A percentile compares a stretch with the other conserved stretches of the same genome.
Evolutionary conservation across 1,140 invertebrate genomes (phyloP).

Genomic region (Copidosoma floridanum): DNA sequence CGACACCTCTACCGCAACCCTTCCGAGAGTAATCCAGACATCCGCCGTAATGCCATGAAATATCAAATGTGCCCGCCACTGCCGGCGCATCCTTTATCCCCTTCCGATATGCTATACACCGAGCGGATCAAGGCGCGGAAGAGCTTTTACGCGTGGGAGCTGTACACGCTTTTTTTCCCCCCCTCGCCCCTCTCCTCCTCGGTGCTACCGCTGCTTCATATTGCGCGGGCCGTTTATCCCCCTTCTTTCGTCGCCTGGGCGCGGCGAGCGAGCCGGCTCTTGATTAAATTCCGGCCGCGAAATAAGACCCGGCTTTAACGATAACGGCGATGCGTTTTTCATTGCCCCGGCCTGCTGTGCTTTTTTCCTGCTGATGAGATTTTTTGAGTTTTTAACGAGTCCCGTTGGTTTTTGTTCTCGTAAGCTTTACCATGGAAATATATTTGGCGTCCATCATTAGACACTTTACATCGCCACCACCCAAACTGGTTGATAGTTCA

Average conservation of each 20-base stretch:
- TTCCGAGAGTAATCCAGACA: slow-evolving; percentile 32
- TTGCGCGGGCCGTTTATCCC: background rate
- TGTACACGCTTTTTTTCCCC: background rate
- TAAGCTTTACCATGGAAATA: no score
- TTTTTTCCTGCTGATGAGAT: no score
- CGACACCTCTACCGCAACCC: background rate
- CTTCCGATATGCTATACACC: no score
- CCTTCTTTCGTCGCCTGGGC: background rate
- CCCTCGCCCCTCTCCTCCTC: background rate
- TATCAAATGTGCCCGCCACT: slow-evolving; percentile 29
- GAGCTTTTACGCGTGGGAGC: no score
- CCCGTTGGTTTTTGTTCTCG: no score
- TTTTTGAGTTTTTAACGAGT: no score
- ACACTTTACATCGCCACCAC: no score
- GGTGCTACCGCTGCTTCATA: slow-evolving; percentile 1
- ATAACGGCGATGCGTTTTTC: background rate
- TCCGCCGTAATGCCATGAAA: slow-evolving; percentile 36
- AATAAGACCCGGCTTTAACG: slow-evolving; percentile 16
- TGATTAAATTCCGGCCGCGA: slow-evolving; percentile 12
- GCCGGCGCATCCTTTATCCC: slow-evolving; percentile 4
- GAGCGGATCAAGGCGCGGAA: no score
- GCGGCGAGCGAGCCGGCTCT: background rate
- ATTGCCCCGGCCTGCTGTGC: no score
- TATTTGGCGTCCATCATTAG: no score
- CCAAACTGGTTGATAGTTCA: no score